Base-by-base conservation (phyloP, 2,888 invertebrate genomes). In the Pyrochroa serraticornis region DNA sequence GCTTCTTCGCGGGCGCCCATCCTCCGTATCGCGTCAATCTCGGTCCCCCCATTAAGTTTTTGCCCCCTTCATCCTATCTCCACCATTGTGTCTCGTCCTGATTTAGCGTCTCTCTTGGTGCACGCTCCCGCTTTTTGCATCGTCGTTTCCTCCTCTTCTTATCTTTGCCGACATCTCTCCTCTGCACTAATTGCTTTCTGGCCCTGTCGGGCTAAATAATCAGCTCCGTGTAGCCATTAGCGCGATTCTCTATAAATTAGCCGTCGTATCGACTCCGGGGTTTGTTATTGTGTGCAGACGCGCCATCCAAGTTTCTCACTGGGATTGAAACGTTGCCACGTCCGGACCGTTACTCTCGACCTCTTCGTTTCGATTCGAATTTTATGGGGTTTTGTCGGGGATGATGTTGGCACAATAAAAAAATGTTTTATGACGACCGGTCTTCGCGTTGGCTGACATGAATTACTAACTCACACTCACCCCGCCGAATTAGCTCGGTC, bases 181-280 rank as follows among this genome's bases (percentile, higher is more conserved):
- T 59, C 52, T 53, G 47, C 56, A 44, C 67, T 70, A 70, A 70
- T 70, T 70, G 70, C 68, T 69, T 70, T 68, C 63, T 51, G 59
- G 60, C 56, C 55, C 52, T 55, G 55, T 59, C 62, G 55, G 46
- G 49, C 48, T 73, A 74, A 75, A 75, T 75, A 73, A 73, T 73
- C 72, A 73, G 71, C 68, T 70, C 67, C 68, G 67, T 72, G 71
- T 72, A 68, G 69, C 72, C 71, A 73, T 72, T 73, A 72, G 71
- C 65, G 63, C 67, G 60, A 68, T 71, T 72, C 71, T 68, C 72
- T 68, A 73, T 74, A 74, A 74, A 74, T 74, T 73, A 73, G 69
- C 71, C 52, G 56, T 58, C 44, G 59, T 65, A 69, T 66, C 67
- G 68, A 67, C 62, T 64, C 45, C 53, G 51, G 60, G 54, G 65